Evolutionary conservation across 1,140 invertebrate species (phyloP), one percentile per base, ranked within the genome.

Genomic region (Bombus vancouverensis): DNA sequence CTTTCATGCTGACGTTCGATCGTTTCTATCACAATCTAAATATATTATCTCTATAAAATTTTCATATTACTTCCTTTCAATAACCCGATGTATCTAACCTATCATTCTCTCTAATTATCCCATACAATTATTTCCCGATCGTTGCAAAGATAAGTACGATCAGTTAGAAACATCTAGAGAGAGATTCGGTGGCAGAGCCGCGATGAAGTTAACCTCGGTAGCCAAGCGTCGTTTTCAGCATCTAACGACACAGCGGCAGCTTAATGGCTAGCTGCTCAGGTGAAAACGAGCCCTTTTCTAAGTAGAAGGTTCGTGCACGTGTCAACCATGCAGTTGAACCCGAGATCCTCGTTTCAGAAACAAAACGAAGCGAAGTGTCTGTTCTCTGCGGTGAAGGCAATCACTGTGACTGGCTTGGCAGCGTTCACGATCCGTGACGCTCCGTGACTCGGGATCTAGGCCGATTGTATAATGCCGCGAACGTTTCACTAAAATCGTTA

Each of bases 401-500:
- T 90, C 89, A 83, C 82, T 79, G 86, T 89, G 87, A 90, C 89
- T 92, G 78, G 88, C 91, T 92, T 85, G 86, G 90, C 87, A 88
- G 88, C 88, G 92, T 88, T 94, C 93, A 94, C 93, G 92, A 94
- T 94, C 94, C 94, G 93, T 94, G 94, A 95, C 94, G 93, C 90
- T 94, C 93, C 94, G 94, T 95, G 94, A 94, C 93, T 94, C 91
- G 91, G 92, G 92, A 95, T 95, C 94, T 95, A 94, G 94, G 94
- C 93, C 94, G 94, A 94, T 95, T 95, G 94, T 95, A 95, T 95
- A 95, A 95, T 94, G 86, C 92, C 92, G 92, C 92, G 92, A 94
- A 94, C 93, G 94, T 95, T 95, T 95, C 94, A 93, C 94, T 95
- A 94, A 95, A 95, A 95, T 94, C 92, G 92, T 95, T 95, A 95